Percentiles rank a stretch among this genome's conserved stretches.
Evolutionary conservation across 2,797 vertebrate genomes (phyloP).

Genomic region (Danio choprae): DNA sequence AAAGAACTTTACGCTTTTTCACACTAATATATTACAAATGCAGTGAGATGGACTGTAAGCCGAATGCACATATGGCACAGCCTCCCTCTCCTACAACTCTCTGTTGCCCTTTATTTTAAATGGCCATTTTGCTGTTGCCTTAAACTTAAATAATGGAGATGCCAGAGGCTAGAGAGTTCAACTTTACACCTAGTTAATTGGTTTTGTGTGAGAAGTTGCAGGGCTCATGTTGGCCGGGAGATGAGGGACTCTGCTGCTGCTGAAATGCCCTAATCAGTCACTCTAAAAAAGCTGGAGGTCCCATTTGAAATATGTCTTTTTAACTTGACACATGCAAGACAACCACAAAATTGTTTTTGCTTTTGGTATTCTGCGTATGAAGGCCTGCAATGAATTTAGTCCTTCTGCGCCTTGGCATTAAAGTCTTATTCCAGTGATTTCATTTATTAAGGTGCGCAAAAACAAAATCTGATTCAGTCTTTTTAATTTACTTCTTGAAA

Average conservation of each 20-base stretch:
- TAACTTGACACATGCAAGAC: conserved; percentile 21
- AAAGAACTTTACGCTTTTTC: neutral
- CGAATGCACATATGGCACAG: conserved; percentile 1
- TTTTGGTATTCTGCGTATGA: conserved; percentile 41
- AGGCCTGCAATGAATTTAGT: conserved; percentile 28
- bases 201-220: conserved; percentile 59
- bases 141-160: conserved; percentile 31
- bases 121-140: conserved; percentile 6
- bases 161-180: conserved; percentile 31
- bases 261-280: conserved; percentile 59
- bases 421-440: neutral
- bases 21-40: neutral
- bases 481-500: conserved; percentile 29
- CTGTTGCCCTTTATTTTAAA: conserved; percentile 13
- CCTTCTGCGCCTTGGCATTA: neutral
- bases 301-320: conserved; percentile 43
- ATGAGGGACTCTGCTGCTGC: conserved; percentile 49
- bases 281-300: conserved; percentile 66
- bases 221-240: conserved; percentile 49
- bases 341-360: conserved; percentile 28
- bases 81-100: neutral
- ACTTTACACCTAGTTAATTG: conserved; percentile 73
- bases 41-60: conserved; percentile 23
- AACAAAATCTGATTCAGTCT: conserved; percentile 1
- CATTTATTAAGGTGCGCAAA: neutral